A percentile compares a stretch with the other conserved stretches of the same genome.
Evolutionary conservation across 2,888 invertebrate genomes (phyloP).

Genomic region (Spisula subtruncata): DNA sequence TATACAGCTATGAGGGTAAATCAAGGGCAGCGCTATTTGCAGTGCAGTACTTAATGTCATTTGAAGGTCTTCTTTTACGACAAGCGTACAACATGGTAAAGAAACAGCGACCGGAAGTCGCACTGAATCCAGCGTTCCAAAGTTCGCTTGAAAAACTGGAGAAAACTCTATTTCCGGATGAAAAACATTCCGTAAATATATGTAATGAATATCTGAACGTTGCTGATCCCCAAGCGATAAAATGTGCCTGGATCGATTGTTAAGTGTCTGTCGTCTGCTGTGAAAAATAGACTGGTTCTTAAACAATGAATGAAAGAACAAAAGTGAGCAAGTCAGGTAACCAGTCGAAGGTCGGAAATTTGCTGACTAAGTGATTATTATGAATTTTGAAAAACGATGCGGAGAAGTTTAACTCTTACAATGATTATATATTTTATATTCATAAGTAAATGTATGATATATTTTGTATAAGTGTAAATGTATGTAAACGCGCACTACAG

Average conservation of each 20-base stretch:
- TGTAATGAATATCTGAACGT: conserved; percentile 78
- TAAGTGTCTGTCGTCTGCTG: conserved; percentile 10
- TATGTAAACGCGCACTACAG: too few species aligned
- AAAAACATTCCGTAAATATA: conserved; percentile 76
- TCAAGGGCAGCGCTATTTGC: conserved; percentile 81
- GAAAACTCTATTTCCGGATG: conserved; percentile 74
- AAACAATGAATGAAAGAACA: background rate
- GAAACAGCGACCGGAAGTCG: conserved; percentile 78
- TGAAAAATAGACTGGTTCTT: too few species aligned
- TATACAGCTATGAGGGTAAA: conserved; percentile 83
- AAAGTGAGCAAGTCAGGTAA: too few species aligned
- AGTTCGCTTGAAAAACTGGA: conserved; percentile 77
- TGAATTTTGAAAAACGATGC: too few species aligned
- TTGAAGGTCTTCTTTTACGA: conserved; percentile 76
- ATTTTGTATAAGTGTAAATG: too few species aligned
- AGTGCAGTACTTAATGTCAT: conserved; percentile 84
- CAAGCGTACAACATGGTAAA: conserved; percentile 82
- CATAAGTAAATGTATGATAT: too few species aligned
- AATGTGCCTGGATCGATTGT: conserved; percentile 79
- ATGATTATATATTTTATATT: too few species aligned
- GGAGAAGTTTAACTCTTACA: too few species aligned
- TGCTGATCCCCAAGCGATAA: conserved; percentile 78
- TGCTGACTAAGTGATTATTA: too few species aligned
- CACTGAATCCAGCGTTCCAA: conserved; percentile 80
- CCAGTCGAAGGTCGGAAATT: too few species aligned